Evolutionary conservation across 2,797 vertebrate genomes (phyloP), one percentile per base, ranked within the genome.

Genomic region (Podarcis siculus): DNA sequence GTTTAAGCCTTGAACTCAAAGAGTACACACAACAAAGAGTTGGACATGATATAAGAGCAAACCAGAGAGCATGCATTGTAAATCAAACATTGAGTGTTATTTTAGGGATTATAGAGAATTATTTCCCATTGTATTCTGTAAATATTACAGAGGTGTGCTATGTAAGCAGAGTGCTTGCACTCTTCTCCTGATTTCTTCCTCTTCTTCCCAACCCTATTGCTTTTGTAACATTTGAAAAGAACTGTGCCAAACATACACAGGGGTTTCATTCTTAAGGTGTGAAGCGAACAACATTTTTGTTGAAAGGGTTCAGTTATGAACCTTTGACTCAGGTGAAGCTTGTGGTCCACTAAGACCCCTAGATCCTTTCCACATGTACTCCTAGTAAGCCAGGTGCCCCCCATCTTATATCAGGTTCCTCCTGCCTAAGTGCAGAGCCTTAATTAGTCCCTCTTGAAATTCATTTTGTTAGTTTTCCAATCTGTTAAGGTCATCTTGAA

Each of bases 31-130:
- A 66, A 39, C 0, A 76, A 75, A 76, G 21, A 8, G 55, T 45
- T 73, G 19, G 1, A 13, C 88, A 77, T 12, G n/a, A 3, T 82
- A 37, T 37, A 76, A 82, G 89, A 91, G 49, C 19, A 89, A 87
- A 23, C 35, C 0, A 30, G 45, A 90, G 64, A 42, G 82, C 64
- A 15, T 49, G 42, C 87, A 9, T 81, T 39, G 13, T 71, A 79
- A 76, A 6, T 75, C 82, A 90, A 88, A 86, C 23, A 83, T 39
- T 7, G 79, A 39, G 76, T 67, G 4, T 39, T 82, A 87, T 67
- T 86, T 32, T 30, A 80, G 37, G n/a, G 19, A 75, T 87, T 88
- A 66, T 39, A 73, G 87, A 87, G 27, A 49, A 78, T 5, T 12
- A 77, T 1, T 5, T 90, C 67, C 64, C 55, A 42, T 71, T 39